Evolutionary conservation across 2,113 vertebrate genomes (phyloP).

Genomic region (Salvelinus sp.): DNA sequence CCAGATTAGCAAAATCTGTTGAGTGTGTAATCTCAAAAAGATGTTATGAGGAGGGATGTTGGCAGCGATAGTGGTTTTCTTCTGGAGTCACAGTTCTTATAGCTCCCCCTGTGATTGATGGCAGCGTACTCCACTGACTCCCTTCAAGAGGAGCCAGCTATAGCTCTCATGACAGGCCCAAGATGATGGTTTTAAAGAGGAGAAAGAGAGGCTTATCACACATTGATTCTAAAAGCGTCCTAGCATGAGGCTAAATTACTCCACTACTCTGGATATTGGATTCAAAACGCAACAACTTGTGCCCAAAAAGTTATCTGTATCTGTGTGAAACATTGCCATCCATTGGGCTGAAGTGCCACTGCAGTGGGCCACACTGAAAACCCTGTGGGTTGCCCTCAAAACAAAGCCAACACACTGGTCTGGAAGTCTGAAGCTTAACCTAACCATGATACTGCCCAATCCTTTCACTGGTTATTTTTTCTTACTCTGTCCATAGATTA

Average conservation of each 20-base stretch:
- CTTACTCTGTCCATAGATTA: background rate
- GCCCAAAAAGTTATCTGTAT: background rate
- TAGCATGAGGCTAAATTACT: background rate
- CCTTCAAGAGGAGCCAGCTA: background rate
- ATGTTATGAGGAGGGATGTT: slow-evolving; percentile 4
- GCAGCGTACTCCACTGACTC: background rate
- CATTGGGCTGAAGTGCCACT: slow-evolving; percentile 41
- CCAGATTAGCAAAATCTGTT: slow-evolving; percentile 19
- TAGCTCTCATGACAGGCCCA: no score
- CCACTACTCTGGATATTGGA: background rate
- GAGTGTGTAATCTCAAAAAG: slow-evolving; percentile 30
- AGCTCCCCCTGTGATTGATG: slow-evolving; percentile 14
- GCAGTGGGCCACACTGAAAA: slow-evolving; percentile 20
- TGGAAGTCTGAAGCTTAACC: background rate
- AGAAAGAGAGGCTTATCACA: background rate
- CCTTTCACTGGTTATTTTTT: background rate
- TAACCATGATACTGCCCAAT: background rate
- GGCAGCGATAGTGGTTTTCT: slow-evolving; percentile 5
- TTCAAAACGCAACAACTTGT: background rate
- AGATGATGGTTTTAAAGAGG: background rate
- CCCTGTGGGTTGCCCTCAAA: background rate
- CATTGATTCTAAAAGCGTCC: background rate
- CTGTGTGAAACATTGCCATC: slow-evolving; percentile 45
- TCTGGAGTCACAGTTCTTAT: slow-evolving; percentile 23
- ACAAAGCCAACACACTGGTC: background rate